phyloP scores from a whole-genome alignment of 2,797 vertebrate genomes.

The Sparus aurata region DNA sequence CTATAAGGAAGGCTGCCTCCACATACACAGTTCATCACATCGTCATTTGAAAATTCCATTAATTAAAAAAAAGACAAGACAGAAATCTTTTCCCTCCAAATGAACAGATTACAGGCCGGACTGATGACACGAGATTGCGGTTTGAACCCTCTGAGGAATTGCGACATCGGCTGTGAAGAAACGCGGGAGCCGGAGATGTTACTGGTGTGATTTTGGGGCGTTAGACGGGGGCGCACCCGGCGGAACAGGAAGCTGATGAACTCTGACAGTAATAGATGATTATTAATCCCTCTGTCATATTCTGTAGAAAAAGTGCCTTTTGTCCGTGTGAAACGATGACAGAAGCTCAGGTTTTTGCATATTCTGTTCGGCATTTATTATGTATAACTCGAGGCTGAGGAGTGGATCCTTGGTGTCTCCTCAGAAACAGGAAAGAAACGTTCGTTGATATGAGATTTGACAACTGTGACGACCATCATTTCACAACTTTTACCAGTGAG shows the following conservation, averaged over 20 bases:
- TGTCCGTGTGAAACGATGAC: constrained; percentile 48
- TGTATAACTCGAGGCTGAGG: constrained; percentile 37
- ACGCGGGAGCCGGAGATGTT: constrained; percentile 35
- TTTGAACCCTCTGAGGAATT: constrained; percentile 58
- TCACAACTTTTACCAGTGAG: constrained; percentile 20
- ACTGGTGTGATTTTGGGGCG: background rate
- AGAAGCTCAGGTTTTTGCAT: constrained; percentile 45
- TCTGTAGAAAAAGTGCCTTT: constrained; percentile 48
- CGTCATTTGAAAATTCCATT: constrained; percentile 77
- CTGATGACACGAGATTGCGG: constrained; percentile 56
- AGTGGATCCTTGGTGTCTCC: constrained; percentile 39
- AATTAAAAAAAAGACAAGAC: constrained; percentile 74
- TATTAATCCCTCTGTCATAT: constrained; percentile 66
- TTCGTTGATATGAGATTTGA: constrained; percentile 57
- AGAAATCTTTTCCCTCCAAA: constrained; percentile 72
- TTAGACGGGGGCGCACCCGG: background rate
- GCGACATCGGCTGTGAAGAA: constrained; percentile 34
- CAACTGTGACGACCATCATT: constrained; percentile 55
- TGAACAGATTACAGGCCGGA: constrained; percentile 71
- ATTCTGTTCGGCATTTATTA: constrained; percentile 55
- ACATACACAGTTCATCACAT: constrained; percentile 70
- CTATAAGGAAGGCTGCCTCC: constrained; percentile 70
- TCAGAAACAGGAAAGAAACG: constrained; percentile 20
- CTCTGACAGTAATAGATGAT: constrained; percentile 66
- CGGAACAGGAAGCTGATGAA: constrained; percentile 62